phyloP scores from a whole-genome alignment of 2,797 vertebrate genomes.

The Amphiprion clarkii region DNA sequence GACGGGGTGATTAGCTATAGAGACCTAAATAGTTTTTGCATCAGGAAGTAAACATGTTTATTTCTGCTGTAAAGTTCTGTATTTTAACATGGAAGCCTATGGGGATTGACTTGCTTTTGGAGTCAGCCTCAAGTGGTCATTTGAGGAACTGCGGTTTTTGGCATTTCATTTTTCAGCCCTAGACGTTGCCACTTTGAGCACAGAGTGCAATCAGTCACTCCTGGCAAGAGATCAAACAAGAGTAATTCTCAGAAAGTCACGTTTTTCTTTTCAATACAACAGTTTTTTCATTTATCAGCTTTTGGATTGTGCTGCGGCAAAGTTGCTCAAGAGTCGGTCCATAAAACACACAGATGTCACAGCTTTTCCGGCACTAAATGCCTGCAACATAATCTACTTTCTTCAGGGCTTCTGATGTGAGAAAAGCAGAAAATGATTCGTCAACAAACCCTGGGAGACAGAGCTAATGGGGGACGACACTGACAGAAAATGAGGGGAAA shows the following conservation, averaged over 20 bases:
- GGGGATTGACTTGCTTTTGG: no score
- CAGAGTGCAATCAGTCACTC: not conserved
- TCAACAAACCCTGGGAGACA: constrained; percentile 57
- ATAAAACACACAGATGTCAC: no score
- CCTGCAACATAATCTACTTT: not conserved
- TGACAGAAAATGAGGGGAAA: constrained; percentile 61
- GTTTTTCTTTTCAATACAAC: not conserved
- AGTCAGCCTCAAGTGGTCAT: no score
- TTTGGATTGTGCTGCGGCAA: not conserved
- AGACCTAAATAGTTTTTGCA: no score
- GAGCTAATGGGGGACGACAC: constrained; percentile 48
- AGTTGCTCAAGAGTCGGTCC: not conserved
- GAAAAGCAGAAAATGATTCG: constrained; percentile 49
- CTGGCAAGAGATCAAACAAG: not conserved
- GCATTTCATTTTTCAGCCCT: no score
- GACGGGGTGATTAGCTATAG: no score
- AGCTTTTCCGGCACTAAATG: no score
- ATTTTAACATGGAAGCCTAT: no score
- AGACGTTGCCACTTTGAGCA: no score
- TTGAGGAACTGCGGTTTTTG: no score
- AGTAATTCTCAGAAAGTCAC: not conserved
- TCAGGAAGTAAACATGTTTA: no score
- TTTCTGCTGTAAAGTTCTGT: no score
- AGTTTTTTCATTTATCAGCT: not conserved
- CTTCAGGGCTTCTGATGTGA: constrained; percentile 40